Evolutionary conservation across 2,113 vertebrate genomes (phyloP), one percentile per base, ranked within the genome.

Genomic region (Dasyornis broadbenti): DNA sequence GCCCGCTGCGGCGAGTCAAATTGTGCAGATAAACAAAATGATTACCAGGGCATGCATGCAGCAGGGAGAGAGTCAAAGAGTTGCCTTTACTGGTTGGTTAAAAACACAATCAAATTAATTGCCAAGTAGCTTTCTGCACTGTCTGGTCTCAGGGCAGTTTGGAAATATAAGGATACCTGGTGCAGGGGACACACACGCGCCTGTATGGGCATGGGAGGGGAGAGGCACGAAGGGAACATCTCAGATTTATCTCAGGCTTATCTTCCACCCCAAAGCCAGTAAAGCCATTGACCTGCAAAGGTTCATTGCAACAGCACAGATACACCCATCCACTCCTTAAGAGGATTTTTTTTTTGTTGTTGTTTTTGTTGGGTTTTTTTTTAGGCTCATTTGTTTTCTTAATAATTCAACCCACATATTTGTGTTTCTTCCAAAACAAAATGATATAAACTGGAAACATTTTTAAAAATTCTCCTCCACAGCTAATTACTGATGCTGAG

Each of bases 381-480:
- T 27, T 47, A 52, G 42, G 50, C 24, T 88, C 64, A 20, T 92
- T 89, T 90, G 59, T 93, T 95, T 92, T 89, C 59, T 83, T 94
- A 80, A 86, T 90, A 86, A 93, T 95, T 95, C 94, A 88, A 83
- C 45, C 33, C 50, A 45, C 92, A 93, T 40, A 66, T 61, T 78
- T 92, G 59, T 96, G 91, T 95, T 95, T 94, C 89, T 94, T 96
- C 47, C 89, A 86, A 89, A 95, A 94, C 94, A 95, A 87, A 96
- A 91, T 76, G 81, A 94, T 45, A 68, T 35, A 83, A 95, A 95
- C 83, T 89, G 65, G 96, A 96, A 97, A 94, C 78, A 94, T 95
- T 95, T 90, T 73, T 6, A 3, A 86, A 96, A 96, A 89, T 89
- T 90, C 92, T 89, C 89, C 86, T 92, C 86, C 95, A 83, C 64